Evolutionary conservation across 2,888 invertebrate species (phyloP), one percentile per base, ranked within the genome.

Genomic region (Sympetrum striolatum): DNA sequence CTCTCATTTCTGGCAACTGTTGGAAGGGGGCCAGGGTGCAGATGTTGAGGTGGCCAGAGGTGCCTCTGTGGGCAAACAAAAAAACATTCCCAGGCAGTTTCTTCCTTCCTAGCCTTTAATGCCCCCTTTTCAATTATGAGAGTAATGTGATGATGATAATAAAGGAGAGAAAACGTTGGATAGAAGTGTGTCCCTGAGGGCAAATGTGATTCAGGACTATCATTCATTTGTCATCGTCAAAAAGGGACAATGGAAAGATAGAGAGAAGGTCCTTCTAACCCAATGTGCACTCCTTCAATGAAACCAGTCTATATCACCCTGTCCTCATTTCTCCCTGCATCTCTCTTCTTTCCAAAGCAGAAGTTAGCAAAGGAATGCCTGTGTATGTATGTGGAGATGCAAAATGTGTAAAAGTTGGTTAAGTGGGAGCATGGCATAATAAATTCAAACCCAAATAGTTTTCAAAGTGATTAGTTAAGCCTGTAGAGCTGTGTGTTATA

Each of bases 401-500:
- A 53, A 14, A 22, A n/a, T 82, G 15, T 82, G 58, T 60, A 37
- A 1, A 86, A 86, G 35, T 60, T 86, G 86, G 60, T 60, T n/a
- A 86, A 86, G 39, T 86, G 86, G 37, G 86, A 64, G 86, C 37
- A 60, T 86, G 64, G 37, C n/a, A 58, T 37, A 60, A 60, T 18
- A 60, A 82, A 53, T 48, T 53, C 48, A 81, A 91, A 90, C 91
- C 91, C 91, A 82, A 91, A 90, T 91, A 91, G 81, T 81, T 80
- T 86, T 90, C 81, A 91, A 91, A 91, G 91, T 91, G 80, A 91
- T 90, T 91, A 91, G 90, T 91, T 90, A 90, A 91, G 91, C 91
- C 91, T 91, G 91, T 91, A 91, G 91, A 91, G 91, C 91, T 91
- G 91, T 91, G 91, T 91, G 91, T 91, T 91, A 91, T 91, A 91